Evolutionary conservation across 2,113 vertebrate genomes (phyloP).

Genomic region (Macquaria australasica): DNA sequence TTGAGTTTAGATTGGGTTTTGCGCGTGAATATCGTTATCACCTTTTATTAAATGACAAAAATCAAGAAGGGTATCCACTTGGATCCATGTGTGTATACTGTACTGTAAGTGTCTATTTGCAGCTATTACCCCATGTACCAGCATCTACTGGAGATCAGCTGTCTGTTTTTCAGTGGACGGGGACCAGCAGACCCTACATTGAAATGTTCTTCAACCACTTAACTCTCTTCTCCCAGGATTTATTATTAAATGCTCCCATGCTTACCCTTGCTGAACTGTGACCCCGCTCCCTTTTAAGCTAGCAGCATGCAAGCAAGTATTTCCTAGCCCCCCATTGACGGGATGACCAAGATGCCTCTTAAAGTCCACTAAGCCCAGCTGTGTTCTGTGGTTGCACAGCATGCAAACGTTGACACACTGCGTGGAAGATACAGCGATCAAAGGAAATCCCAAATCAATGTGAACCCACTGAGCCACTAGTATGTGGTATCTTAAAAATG

Average conservation of each 20-base stretch:
- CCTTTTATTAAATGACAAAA: not conserved
- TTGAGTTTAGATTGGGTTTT: not conserved
- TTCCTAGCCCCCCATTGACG: not conserved
- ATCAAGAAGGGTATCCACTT: too few species aligned
- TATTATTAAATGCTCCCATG: not conserved
- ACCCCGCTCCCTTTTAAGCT: constrained; percentile 1
- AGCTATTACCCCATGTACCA: not conserved
- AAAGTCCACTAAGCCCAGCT: constrained; percentile 9
- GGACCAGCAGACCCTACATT: not conserved
- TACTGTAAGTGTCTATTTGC: not conserved
- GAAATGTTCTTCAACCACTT: not conserved
- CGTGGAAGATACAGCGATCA: not conserved
- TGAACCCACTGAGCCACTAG: not conserved
- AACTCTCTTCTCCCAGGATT: not conserved
- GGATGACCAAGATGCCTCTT: constrained; percentile 5
- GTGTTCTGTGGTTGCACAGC: constrained; percentile 9
- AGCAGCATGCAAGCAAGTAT: constrained; percentile 14
- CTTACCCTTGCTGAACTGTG: not conserved
- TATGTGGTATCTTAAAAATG: not conserved
- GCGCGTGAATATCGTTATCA: not conserved
- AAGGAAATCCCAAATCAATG: constrained; percentile 4
- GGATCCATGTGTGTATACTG: too few species aligned
- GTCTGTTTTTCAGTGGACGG: not conserved
- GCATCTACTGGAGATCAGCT: not conserved
- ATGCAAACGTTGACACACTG: not conserved